Evolutionary conservation across 2,797 vertebrate species (phyloP).

Genomic region (Gymnoscopelus microlampas): DNA sequence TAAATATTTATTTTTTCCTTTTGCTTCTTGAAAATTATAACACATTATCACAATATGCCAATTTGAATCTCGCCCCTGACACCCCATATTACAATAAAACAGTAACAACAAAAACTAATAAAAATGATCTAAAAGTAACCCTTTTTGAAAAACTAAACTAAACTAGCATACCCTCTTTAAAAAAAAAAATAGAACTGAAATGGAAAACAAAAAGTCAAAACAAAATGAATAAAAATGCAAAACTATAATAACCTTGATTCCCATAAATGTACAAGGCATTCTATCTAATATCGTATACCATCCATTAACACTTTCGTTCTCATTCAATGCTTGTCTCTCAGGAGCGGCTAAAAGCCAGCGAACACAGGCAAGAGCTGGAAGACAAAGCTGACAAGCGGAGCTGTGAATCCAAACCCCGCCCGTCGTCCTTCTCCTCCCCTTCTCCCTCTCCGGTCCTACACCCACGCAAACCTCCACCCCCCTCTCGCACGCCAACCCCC

Average conservation of each 20-base stretch:
- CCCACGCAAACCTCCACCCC: slow-evolving; percentile 83
- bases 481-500: slow-evolving; percentile 80
- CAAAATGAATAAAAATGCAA: too few relatives aligned
- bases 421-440: slow-evolving; percentile 73
- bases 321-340: slow-evolving; percentile 60
- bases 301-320: slow-evolving; percentile 12
- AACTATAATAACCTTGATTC: neutral
- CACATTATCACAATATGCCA: too few relatives aligned
- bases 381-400: slow-evolving; percentile 88
- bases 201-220: too few relatives aligned
- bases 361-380: slow-evolving; percentile 88
- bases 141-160: too few relatives aligned
- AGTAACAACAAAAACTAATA: too few relatives aligned
- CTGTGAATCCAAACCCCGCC: slow-evolving; percentile 83
- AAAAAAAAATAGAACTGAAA: too few relatives aligned
- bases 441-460: slow-evolving; percentile 76
- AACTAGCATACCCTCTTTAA: too few relatives aligned
- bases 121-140: too few relatives aligned
- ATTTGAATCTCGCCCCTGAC: too few relatives aligned
- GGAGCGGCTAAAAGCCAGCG: slow-evolving; percentile 92
- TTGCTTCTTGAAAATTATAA: too few relatives aligned
- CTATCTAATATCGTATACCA: neutral
- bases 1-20: too few relatives aligned
- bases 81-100: too few relatives aligned
- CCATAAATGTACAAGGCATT: neutral